Base-by-base conservation (phyloP, 2,888 invertebrate species). In the Hecatera dysodea region DNA sequence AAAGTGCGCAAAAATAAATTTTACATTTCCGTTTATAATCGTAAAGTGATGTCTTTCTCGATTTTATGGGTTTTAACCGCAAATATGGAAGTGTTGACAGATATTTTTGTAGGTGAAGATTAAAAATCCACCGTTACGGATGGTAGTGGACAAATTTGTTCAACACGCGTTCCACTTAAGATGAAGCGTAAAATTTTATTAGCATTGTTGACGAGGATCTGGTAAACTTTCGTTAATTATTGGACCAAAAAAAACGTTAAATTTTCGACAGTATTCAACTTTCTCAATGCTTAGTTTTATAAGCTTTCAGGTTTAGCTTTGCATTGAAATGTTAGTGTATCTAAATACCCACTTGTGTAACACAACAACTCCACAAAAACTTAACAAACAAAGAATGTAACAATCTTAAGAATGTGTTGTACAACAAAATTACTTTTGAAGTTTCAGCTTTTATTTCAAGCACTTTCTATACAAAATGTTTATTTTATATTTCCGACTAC, bases 1-100 rank as follows among this genome's bases (percentile, higher is more conserved):
- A 79, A 78, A 69, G 57, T 76, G 65, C 24, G 68, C 66, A 75
- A 73, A 70, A 75, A 73, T 75, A 67, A 68, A 69, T 74, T 80
- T 57, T 62, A 63, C 60, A 66, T 72, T 83, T 75, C 60, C 68
- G 67, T 79, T 81, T 60, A 68, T 67, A 80, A 85, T 82, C 72
- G 70, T 65, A 59, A 72, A 78, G 62, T 78, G 63, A 80, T 69
- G 68, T 76, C 72, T 82, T 82, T 42, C 72, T 55, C 66, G 71
- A 66, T 77, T 82, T 86, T 77, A 85, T 82, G 67, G 22, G 46
- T 61, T 75, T 75, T 63, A 72, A 39, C 29, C 57, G 53, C 65
- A 75, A 72, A 83, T 77, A 75, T 71, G 65, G 69, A 36, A 9
- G 50, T 70, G 67, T 73, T 50, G 63, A 71, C 57, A 67, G 67